Percentiles rank a stretch among this genome's conserved stretches.
Conservation (phyloP, 1,140 invertebrate genomes). For the Euglossa dilemma region DNA sequence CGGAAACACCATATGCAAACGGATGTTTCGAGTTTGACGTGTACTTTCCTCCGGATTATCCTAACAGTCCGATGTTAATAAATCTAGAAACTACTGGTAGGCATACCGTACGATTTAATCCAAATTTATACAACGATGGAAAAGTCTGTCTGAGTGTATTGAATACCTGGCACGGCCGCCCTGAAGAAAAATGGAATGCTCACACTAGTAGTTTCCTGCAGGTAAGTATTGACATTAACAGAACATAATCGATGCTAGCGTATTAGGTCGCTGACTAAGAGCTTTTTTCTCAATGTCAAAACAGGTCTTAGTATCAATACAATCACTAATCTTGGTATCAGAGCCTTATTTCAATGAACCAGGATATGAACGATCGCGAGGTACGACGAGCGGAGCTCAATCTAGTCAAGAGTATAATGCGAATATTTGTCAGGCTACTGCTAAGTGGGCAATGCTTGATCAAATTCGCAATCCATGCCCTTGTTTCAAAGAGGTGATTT, state of each 20-base stretch:
- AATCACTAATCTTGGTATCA: constrained; percentile 96
- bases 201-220: constrained; percentile 98
- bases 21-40: constrained; percentile 95
- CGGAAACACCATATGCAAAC: constrained; percentile 94
- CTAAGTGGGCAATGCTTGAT: constrained; percentile 98
- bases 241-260: background rate
- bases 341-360: constrained; percentile 99
- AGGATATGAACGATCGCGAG: constrained; percentile 95
- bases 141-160: constrained; percentile 98
- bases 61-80: constrained; percentile 91
- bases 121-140: constrained; percentile 98
- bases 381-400: constrained; percentile 93
- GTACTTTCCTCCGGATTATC: constrained; percentile 95
- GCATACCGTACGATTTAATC: constrained; percentile 97
- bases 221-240: constrained; percentile 79
- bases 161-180: constrained; percentile 98
- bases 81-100: constrained; percentile 97
- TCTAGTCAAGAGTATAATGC: constrained; percentile 97
- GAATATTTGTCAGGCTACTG: constrained; percentile 97
- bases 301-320: constrained; percentile 97
- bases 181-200: constrained; percentile 99
- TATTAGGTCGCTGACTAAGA: background rate
- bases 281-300: background rate
- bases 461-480: constrained; percentile 94
- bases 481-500: constrained; percentile 94